A percentile compares a stretch with the other conserved stretches of the same genome.
These are phyloP conservation scores for Aegithalos caudatus DNA, from an alignment of 2,113 vertebrate genomes.

Conservation along the genomic window DNA sequence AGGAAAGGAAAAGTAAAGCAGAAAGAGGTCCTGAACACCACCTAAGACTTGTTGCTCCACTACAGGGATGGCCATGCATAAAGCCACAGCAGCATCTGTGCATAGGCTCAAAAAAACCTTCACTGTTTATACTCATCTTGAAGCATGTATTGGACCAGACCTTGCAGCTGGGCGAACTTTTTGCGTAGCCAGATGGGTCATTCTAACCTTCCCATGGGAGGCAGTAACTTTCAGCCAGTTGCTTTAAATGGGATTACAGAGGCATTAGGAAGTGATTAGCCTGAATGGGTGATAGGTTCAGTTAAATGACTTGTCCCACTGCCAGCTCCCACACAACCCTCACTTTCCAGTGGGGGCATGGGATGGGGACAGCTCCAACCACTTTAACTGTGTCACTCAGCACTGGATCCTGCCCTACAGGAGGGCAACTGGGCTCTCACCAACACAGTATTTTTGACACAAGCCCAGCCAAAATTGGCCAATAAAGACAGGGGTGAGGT, in stretches of 20 bases:
- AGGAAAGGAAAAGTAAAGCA: neutral
- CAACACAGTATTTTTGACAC: accelerated
- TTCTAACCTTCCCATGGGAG: neutral
- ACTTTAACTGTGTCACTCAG: neutral
- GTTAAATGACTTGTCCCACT: neutral
- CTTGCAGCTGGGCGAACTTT: neutral
- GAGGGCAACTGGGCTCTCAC: accelerated
- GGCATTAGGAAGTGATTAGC: slow-evolving; percentile 56
- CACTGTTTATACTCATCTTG: neutral
- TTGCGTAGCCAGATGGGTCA: neutral
- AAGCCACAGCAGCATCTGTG: neutral
- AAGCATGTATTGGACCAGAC: accelerated
- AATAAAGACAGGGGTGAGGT: neutral
- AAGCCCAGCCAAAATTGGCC: neutral
- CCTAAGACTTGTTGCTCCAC: neutral
- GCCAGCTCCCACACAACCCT: neutral
- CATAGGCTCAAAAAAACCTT: neutral
- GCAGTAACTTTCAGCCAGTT: slow-evolving; percentile 25
- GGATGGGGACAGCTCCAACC: neutral
- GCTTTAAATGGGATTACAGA: slow-evolving; percentile 48
- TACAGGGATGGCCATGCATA: neutral
- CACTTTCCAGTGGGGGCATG: accelerated
- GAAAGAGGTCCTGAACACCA: neutral
- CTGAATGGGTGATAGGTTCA: neutral
- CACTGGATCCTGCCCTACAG: accelerated